phyloP scores from a whole-genome alignment of 2,113 vertebrate genomes.

The Chlamydotis undulata region DNA sequence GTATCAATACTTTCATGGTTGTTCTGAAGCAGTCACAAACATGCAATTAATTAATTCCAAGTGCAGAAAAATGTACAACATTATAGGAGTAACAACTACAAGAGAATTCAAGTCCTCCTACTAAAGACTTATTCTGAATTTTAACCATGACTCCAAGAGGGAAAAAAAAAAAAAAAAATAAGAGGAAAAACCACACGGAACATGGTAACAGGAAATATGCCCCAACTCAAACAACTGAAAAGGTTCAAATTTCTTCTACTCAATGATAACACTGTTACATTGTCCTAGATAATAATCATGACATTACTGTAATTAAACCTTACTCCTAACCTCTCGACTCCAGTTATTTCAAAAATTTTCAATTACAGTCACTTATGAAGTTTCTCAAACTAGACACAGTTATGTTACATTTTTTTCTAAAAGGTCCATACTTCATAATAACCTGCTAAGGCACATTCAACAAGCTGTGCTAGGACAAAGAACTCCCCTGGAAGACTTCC shows the following conservation, averaged over 20 bases:
- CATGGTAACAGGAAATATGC: neutral
- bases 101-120: neutral
- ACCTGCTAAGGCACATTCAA: neutral
- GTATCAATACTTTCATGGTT: neutral
- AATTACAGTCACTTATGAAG: neutral
- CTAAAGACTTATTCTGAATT: neutral
- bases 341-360: neutral
- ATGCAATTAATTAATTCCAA: neutral
- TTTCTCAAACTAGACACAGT: neutral
- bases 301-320: neutral
- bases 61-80: neutral
- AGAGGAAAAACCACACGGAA: neutral
- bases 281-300: neutral
- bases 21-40: neutral
- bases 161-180: too few species aligned
- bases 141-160: neutral
- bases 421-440: neutral
- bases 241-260: neutral
- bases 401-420: neutral
- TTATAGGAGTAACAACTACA: neutral
- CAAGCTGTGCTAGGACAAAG: neutral
- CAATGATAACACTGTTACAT: neutral
- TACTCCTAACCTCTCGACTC: neutral
- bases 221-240: neutral
- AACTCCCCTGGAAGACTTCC: neutral